phyloP scores from a whole-genome alignment of 64 coral and sea anemone genomes.

The Porites lutea region DNA sequence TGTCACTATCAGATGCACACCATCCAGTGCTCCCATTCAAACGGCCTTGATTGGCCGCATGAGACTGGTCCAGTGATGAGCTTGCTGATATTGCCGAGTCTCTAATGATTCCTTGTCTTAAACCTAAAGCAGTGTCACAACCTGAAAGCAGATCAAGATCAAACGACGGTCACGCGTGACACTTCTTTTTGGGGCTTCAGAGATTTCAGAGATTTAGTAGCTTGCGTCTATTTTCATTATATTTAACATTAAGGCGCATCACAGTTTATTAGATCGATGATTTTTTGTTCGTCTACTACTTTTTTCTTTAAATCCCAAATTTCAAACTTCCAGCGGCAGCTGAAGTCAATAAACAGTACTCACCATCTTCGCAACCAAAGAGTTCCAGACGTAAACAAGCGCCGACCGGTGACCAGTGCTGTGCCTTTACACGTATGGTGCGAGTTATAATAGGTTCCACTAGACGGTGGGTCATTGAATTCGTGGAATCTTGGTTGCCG shows the following conservation, averaged over 20 bases:
- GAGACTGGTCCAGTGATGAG: slow-evolving; percentile 41
- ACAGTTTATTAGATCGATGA: no score
- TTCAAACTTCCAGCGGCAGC: no score
- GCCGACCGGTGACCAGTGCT: slow-evolving; percentile 27
- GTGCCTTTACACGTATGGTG: slow-evolving; percentile 40
- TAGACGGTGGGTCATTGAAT: slow-evolving; percentile 16
- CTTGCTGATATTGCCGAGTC: slow-evolving; percentile 30
- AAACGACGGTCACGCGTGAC: neutral
- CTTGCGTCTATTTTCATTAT: no score
- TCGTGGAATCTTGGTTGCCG: slow-evolving; percentile 46
- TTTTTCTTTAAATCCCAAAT: no score
- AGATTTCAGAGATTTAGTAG: no score
- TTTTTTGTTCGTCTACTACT: no score
- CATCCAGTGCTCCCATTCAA: slow-evolving; percentile 59
- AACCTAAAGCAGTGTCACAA: slow-evolving; percentile 16
- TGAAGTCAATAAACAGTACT: neutral
- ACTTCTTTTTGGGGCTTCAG: no score
- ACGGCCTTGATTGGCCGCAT: slow-evolving; percentile 31
- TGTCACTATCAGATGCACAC: slow-evolving; percentile 42
- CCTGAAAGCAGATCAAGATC: neutral
- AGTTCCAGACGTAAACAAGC: slow-evolving; percentile 63
- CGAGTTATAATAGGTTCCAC: slow-evolving; percentile 54
- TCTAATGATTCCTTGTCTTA: slow-evolving; percentile 34
- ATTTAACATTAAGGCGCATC: no score
- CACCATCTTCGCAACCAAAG: slow-evolving; percentile 57